A percentile compares a stretch with the other conserved stretches of the same genome.
Evolutionary conservation across 2,113 vertebrate species (phyloP).

Genomic region (Scomber scombrus): DNA sequence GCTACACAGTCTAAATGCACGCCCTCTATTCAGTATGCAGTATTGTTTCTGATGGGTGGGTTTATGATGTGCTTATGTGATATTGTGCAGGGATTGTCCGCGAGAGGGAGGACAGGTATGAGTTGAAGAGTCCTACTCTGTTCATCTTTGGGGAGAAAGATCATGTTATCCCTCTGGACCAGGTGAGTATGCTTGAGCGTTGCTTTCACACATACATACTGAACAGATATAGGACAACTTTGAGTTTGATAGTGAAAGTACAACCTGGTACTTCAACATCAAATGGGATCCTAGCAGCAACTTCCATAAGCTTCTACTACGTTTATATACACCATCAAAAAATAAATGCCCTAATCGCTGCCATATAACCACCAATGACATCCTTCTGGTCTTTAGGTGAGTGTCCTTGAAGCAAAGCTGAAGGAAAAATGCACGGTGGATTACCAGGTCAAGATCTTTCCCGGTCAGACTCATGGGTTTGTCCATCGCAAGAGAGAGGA

Average conservation of each 20-base stretch:
- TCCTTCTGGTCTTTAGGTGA: conserved; percentile 79
- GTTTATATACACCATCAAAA: too few relatives aligned
- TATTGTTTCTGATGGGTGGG: background rate
- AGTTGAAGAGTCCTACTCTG: conserved; percentile 83
- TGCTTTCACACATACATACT: background rate
- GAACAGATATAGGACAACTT: too few relatives aligned
- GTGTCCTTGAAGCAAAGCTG: conserved; percentile 85
- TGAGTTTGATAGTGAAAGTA: background rate
- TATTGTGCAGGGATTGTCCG: conserved; percentile 82
- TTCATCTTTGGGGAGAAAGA: conserved; percentile 91
- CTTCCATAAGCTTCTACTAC: background rate
- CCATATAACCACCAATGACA: background rate
- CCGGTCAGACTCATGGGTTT: conserved; percentile 93
- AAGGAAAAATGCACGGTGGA: conserved; percentile 88
- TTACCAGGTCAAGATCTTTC: conserved; percentile 92
- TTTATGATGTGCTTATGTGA: conserved; percentile 17
- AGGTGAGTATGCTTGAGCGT: conserved; percentile 66
- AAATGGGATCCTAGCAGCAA: background rate
- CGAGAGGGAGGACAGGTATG: conserved; percentile 80
- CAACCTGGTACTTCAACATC: background rate
- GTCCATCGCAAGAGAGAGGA: conserved; percentile 92
- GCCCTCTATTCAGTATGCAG: accelerated
- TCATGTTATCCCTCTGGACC: conserved; percentile 80
- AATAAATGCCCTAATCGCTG: too few relatives aligned
- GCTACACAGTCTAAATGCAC: too few relatives aligned